These are phyloP conservation scores for Cynoglossus semilaevis DNA, from an alignment of 2,113 vertebrate genomes.

Conservation along the genomic window DNA sequence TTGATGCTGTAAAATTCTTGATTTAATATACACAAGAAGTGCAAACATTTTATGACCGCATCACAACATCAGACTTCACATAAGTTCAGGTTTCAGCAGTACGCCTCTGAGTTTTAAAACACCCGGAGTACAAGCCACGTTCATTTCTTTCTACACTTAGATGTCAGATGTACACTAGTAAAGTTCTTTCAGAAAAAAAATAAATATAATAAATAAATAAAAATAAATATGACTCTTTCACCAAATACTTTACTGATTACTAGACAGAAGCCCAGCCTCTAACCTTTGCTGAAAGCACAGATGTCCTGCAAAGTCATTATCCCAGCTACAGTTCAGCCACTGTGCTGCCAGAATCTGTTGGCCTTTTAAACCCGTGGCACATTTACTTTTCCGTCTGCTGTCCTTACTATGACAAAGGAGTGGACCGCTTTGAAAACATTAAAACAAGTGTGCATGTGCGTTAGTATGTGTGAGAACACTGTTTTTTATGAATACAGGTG, in stretches of 20 bases:
- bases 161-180: neutral
- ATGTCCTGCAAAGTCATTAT: slow-evolving; percentile 36
- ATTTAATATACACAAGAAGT: no score
- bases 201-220: no score
- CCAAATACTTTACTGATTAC: slow-evolving; percentile 1
- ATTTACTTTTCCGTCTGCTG: slow-evolving; percentile 45
- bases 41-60: no score
- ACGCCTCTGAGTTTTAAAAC: no score
- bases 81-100: no score
- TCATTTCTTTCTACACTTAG: neutral
- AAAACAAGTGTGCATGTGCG: slow-evolving; percentile 40
- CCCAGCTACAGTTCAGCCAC: slow-evolving; percentile 24
- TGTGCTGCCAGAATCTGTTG: slow-evolving; percentile 25
- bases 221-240: neutral
- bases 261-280: neutral
- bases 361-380: slow-evolving; percentile 35
- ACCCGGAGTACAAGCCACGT: no score
- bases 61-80: no score
- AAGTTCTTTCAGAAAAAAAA: no score
- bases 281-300: slow-evolving; percentile 16
- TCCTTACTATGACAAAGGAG: slow-evolving; percentile 59
- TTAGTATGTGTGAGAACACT: slow-evolving; percentile 39
- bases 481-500: slow-evolving; percentile 42
- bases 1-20: no score
- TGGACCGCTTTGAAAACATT: slow-evolving; percentile 46